phyloP scores from a whole-genome alignment of 2,113 vertebrate genomes.

The Nerophis lumbriciformis region DNA sequence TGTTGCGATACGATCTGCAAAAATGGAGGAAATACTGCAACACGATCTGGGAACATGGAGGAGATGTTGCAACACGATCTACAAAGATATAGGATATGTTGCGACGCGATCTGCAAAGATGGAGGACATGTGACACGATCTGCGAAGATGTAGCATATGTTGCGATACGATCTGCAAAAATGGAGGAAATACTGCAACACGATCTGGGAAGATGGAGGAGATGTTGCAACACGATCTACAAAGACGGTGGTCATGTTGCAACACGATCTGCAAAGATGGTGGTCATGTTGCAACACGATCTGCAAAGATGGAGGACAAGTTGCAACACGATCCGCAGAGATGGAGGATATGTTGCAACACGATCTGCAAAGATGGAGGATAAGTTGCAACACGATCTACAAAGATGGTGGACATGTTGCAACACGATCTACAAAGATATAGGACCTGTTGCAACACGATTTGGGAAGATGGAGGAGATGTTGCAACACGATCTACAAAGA shows the following conservation, averaged over 20 bases:
- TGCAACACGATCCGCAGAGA: not conserved
- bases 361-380: not conserved
- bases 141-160: no score
- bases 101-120: not conserved
- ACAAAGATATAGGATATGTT: not conserved
- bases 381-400: not conserved
- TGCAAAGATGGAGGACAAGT: not conserved
- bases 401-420: no score
- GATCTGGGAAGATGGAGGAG: not conserved
- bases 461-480: not conserved
- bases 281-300: no score
- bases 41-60: not conserved
- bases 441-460: not conserved
- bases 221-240: no score
- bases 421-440: not conserved
- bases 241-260: not conserved
- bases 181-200: not conserved
- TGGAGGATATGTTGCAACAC: not conserved
- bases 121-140: not conserved
- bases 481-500: not conserved
- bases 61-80: not conserved
- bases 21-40: not conserved
- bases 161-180: no score
- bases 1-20: not conserved
- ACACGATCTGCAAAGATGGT: not conserved